Evolutionary conservation across 2,797 vertebrate genomes (phyloP).

Genomic region (Chaenodraco wilsoni): DNA sequence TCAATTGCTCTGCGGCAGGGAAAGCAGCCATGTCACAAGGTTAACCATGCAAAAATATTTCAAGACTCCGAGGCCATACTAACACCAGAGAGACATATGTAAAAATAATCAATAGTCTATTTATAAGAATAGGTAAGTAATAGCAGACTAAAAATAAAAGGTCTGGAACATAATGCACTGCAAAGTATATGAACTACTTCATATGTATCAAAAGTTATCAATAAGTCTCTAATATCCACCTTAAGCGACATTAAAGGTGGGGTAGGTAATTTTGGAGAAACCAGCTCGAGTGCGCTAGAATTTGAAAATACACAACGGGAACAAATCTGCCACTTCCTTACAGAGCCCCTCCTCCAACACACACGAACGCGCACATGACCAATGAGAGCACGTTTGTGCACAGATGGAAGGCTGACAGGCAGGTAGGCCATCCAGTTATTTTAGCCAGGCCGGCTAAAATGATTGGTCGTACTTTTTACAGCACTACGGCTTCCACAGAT

Average conservation of each 20-base stretch:
- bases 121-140: not conserved
- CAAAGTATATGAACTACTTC: not conserved
- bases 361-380: too few relatives aligned
- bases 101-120: constrained; percentile 7
- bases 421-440: too few relatives aligned
- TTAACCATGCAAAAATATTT: constrained; percentile 35
- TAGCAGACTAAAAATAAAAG: not conserved
- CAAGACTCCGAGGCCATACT: not conserved
- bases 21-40: constrained; percentile 44
- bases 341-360: too few relatives aligned
- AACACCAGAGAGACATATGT: not conserved
- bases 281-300: too few relatives aligned
- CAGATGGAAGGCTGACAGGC: too few relatives aligned
- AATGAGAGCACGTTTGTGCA: too few relatives aligned
- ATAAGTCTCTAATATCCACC: constrained; percentile 1
- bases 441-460: too few relatives aligned
- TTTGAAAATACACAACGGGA: too few relatives aligned
- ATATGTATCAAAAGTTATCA: not conserved
- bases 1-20: constrained; percentile 52
- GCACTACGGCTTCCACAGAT: too few relatives aligned
- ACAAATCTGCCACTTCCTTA: too few relatives aligned
- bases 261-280: too few relatives aligned
- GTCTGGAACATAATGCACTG: not conserved
- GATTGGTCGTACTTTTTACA: too few relatives aligned
- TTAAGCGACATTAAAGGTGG: not conserved